Percentiles rank a stretch among this genome's conserved stretches.
phyloP scores from a whole-genome alignment of 2,888 invertebrate species.

The Bellardia pandia region DNA sequence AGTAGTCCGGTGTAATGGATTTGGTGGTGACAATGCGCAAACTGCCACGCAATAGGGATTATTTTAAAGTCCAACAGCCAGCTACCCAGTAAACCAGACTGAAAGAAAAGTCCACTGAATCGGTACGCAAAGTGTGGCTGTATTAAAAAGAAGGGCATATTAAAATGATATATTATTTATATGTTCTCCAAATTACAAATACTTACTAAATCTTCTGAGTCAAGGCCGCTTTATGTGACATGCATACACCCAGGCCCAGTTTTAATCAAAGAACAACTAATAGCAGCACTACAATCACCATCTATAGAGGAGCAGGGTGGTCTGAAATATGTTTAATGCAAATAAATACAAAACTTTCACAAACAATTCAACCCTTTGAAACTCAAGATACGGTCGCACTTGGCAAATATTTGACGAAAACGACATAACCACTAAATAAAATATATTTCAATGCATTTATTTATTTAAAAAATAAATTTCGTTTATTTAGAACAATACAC shows the following conservation, averaged over 20 bases:
- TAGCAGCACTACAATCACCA: conserved; percentile 78
- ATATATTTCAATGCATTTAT: no score
- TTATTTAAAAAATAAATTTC: no score
- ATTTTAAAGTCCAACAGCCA: conserved; percentile 76
- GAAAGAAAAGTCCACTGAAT: conserved; percentile 76
- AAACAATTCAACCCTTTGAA: not conserved
- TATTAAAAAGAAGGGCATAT: no score
- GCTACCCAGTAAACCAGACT: conserved; percentile 82
- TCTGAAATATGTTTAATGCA: not conserved
- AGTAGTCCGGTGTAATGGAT: conserved; percentile 76
- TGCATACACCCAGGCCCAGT: conserved; percentile 78
- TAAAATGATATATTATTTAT: no score
- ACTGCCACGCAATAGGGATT: conserved; percentile 76
- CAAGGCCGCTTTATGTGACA: conserved; percentile 77
- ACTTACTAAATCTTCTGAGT: conserved; percentile 70
- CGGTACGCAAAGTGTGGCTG: conserved; percentile 53
- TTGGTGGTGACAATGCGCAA: conserved; percentile 78
- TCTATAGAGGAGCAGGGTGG: conserved; percentile 71
- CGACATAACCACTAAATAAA: no score
- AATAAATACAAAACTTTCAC: not conserved
- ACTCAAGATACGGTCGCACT: no score
- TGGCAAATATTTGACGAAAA: no score
- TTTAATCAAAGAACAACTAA: conserved; percentile 81
- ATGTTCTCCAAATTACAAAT: no score
- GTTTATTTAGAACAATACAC: no score